These are phyloP conservation scores for Sebastes trivittatus DNA, from an alignment of 2,797 vertebrate genomes.

Conservation along the genomic window DNA sequence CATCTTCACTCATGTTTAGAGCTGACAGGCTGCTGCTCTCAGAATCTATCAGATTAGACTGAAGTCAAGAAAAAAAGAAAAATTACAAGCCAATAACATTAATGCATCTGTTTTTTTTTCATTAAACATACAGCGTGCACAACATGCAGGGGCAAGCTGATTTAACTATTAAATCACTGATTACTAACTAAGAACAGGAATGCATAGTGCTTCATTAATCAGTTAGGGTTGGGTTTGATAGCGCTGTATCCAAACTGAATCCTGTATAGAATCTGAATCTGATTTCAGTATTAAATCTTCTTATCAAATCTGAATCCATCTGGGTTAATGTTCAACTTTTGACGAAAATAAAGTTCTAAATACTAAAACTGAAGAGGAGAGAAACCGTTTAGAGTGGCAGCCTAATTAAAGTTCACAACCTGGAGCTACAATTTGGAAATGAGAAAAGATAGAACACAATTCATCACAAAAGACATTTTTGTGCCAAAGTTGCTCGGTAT, in stretches of 20 bases:
- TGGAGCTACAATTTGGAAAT: no score
- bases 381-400: no score
- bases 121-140: neutral
- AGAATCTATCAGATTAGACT: slow-evolving; percentile 68
- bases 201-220: neutral
- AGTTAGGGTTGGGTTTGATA: neutral
- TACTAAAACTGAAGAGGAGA: no score
- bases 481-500: no score
- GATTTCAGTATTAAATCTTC: neutral
- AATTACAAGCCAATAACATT: neutral
- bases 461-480: no score
- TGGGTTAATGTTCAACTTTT: neutral
- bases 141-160: neutral
- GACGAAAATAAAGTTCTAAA: neutral
- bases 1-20: slow-evolving; percentile 66
- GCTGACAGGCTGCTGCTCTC: slow-evolving; percentile 72
- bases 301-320: neutral
- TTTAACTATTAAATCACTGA: neutral
- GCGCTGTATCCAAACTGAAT: neutral
- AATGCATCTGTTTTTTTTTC: neutral
- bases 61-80: neutral
- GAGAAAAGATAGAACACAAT: no score
- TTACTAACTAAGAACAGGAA: neutral
- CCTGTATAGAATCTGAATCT: neutral
- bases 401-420: no score